These are phyloP conservation scores for Pogonomyrmex californicus DNA, from an alignment of 1,140 invertebrate genomes.

Conservation along the genomic window DNA sequence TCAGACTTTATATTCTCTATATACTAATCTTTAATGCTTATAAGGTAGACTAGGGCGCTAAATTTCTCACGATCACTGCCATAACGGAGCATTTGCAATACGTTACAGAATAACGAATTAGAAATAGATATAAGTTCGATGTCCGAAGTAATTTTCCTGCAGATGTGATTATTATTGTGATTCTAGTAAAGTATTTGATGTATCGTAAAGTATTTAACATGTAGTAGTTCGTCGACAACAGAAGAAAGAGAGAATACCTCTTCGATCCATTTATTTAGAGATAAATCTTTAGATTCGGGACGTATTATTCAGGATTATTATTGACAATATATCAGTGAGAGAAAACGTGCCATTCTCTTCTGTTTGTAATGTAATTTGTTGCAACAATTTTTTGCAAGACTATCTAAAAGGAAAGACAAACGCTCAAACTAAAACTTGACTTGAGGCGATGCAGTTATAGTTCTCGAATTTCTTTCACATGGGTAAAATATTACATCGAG, in stretches of 20 bases:
- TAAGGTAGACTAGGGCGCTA: not conserved
- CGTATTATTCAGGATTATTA: constrained; percentile 26
- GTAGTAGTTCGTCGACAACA: constrained; percentile 39
- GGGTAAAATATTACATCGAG: constrained; percentile 51
- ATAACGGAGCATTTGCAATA: constrained; percentile 48
- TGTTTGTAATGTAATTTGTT: constrained; percentile 20
- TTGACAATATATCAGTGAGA: constrained; percentile 22
- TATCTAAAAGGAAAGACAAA: constrained; percentile 8
- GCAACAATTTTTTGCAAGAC: not conserved
- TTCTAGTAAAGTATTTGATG: constrained; percentile 66
- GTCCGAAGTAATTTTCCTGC: constrained; percentile 20
- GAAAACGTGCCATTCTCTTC: constrained; percentile 20
- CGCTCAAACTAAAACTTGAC: not conserved
- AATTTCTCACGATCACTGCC: constrained; percentile 34
- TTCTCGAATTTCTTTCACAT: constrained; percentile 28
- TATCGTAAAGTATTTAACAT: constrained; percentile 56
- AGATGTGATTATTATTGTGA: constrained; percentile 71
- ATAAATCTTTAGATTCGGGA: constrained; percentile 12
- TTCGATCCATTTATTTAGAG: constrained; percentile 44
- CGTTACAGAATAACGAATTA: constrained; percentile 33
- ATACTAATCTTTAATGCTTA: constrained; percentile 1
- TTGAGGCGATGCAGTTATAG: not conserved
- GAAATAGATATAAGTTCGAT: constrained; percentile 35
- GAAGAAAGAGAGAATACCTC: not conserved
- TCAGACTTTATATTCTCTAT: constrained; percentile 1